Conservation (phyloP, 2,797 vertebrate genomes). For the Acanthurus leucopareius region DNA sequence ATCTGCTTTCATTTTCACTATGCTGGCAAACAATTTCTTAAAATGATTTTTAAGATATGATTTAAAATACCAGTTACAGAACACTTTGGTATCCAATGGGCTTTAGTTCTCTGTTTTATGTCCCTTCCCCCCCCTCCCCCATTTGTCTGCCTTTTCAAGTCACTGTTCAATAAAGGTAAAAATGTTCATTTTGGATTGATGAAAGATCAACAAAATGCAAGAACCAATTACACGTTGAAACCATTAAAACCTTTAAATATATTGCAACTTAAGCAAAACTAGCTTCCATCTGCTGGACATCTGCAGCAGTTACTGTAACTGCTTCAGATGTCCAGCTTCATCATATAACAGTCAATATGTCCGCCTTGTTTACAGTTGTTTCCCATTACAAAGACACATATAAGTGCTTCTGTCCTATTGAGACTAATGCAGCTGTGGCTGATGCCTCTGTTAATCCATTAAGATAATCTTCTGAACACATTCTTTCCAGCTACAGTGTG, state of each 20-base stretch:
- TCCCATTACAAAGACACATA: constrained; percentile 30
- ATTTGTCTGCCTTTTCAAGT: background rate
- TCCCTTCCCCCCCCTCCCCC: background rate
- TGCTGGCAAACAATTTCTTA: background rate
- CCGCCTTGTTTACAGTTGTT: constrained; percentile 11
- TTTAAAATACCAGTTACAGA: constrained; percentile 10
- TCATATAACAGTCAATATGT: background rate
- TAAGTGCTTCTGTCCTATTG: background rate
- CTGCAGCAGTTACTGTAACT: background rate
- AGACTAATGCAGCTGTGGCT: constrained; percentile 41
- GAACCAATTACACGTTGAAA: background rate
- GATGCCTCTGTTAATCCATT: constrained; percentile 42
- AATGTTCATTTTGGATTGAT: background rate
- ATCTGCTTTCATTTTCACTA: background rate
- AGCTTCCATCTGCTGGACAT: background rate
- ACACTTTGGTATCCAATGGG: background rate
- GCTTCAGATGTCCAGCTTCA: background rate
- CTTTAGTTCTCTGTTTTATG: background rate
- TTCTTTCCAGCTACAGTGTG: constrained; percentile 15
- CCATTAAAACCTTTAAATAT: background rate
- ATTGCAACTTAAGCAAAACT: background rate
- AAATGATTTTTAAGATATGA: background rate
- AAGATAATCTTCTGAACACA: constrained; percentile 39
- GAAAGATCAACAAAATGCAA: background rate
- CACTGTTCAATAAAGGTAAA: background rate